Evolutionary conservation across 2,888 invertebrate genomes (phyloP).

Genomic region (Ommatoiulus sabulosus): DNA sequence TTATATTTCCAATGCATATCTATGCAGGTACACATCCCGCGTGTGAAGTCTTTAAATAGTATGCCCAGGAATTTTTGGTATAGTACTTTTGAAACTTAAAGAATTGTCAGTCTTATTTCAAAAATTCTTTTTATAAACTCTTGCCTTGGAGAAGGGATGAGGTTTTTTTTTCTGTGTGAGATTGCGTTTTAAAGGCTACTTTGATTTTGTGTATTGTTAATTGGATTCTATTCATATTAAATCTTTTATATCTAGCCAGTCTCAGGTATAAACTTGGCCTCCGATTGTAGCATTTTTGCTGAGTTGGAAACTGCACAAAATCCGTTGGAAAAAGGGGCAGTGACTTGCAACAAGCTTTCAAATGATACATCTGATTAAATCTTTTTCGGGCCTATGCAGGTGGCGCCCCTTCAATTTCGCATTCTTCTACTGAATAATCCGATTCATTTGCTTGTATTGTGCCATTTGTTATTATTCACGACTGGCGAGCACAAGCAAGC

Average conservation of each 20-base stretch:
- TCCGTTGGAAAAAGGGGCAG: constrained; percentile 39
- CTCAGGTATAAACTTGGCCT: constrained; percentile 30
- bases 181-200: constrained; percentile 35
- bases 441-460: constrained; percentile 40
- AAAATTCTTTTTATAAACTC: neutral
- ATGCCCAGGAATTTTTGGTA: no score
- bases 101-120: neutral
- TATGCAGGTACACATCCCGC: no score
- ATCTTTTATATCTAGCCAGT: constrained; percentile 17
- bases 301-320: constrained; percentile 4
- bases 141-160: neutral
- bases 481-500: neutral
- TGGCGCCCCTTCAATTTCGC: constrained; percentile 30
- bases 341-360: constrained; percentile 40
- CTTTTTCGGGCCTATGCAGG: constrained; percentile 22
- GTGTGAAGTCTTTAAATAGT: no score
- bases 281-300: constrained; percentile 33
- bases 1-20: no score
- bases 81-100: neutral
- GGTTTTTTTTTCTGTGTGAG: neutral
- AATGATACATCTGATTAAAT: constrained; percentile 38
- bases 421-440: neutral
- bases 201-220: constrained; percentile 40
- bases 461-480: constrained; percentile 28
- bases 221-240: constrained; percentile 43